Evolutionary conservation across 2,113 vertebrate genomes (phyloP), one percentile per base, ranked within the genome.

Genomic region (Erpornis zantholeuca): DNA sequence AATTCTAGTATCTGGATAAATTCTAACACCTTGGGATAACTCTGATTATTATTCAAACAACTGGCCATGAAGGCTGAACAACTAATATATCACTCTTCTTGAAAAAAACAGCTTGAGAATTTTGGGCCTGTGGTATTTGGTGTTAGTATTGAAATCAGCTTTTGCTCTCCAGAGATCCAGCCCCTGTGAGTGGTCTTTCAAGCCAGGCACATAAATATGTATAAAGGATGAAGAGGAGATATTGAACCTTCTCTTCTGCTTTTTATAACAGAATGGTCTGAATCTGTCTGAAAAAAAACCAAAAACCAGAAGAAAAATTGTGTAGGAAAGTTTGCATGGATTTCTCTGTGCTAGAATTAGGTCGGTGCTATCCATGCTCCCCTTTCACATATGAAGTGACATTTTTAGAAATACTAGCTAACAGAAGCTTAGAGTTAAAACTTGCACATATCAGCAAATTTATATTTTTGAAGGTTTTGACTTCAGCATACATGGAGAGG

Each of bases 171-270:
- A 66, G 45, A 72, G 38, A 42, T 36, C 22, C 76, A 83, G 54
- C 12, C 35, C 13, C 80, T 38, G 15, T 9, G 33, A 83, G 29
- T 21, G 17, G 49, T 25, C 31, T 54, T 57, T 36, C 23, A 35
- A 7, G 10, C 16, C 18, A 65, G 29, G 9, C 20, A 3, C 11
- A 53, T 52, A 50, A 77, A 77, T 25, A 61, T 0, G 1, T 2
- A 47, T 22, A 59, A 73, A 79, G 50, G 23, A 47, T 28, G 15
- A 78, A 89, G 54, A 73, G 7, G 16, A 70, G 52, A 59, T 11
- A 4, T 2, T 17, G 38, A 75, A 66, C 33, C 9, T 63, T 61
- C 77, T 84, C 42, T 53, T 40, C 52, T 59, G 20, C 17, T 64
- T 92, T 92, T 83, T 86, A 3, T 45, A 61, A 83, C 10, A 81